These are phyloP conservation scores for Capreolus pygargus DNA, from an alignment of 2,113 vertebrate species.

Conservation along the genomic window DNA sequence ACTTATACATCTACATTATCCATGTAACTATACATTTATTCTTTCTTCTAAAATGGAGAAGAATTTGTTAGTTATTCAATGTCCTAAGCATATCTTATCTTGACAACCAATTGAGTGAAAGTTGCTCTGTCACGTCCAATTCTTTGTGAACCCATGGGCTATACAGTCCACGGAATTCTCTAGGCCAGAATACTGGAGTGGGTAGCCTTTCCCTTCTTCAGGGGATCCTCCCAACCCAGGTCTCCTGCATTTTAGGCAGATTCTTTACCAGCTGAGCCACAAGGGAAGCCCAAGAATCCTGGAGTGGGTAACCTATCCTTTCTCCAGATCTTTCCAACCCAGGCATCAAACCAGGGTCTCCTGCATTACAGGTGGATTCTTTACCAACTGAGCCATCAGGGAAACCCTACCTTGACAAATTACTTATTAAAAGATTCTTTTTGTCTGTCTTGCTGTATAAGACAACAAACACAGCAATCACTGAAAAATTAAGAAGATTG, in stretches of 20 bases:
- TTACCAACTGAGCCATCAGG: not conserved
- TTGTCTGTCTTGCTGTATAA: not conserved
- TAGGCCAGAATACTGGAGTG: not conserved
- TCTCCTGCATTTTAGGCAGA: not conserved
- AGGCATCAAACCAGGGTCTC: not conserved
- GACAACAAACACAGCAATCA: not conserved
- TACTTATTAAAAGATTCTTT: not conserved
- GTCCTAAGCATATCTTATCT: not conserved
- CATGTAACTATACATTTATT: not conserved
- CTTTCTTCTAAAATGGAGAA: not conserved
- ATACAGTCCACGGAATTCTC: not conserved
- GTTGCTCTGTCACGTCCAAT: not conserved
- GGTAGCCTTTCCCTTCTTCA: not conserved
- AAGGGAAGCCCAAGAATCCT: not conserved
- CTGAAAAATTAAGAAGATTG: slow-evolving; percentile 4
- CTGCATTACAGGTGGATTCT: not conserved
- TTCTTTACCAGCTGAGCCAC: not conserved
- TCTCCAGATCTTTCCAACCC: not conserved
- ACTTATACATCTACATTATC: not conserved
- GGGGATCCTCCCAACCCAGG: not conserved
- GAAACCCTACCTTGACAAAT: not conserved
- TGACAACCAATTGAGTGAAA: not conserved
- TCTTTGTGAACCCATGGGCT: not conserved
- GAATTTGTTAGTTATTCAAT: not conserved
- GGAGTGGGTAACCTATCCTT: not conserved